These are phyloP conservation scores for Salmo trutta DNA, from an alignment of 2,797 vertebrate genomes.

Conservation along the genomic window DNA sequence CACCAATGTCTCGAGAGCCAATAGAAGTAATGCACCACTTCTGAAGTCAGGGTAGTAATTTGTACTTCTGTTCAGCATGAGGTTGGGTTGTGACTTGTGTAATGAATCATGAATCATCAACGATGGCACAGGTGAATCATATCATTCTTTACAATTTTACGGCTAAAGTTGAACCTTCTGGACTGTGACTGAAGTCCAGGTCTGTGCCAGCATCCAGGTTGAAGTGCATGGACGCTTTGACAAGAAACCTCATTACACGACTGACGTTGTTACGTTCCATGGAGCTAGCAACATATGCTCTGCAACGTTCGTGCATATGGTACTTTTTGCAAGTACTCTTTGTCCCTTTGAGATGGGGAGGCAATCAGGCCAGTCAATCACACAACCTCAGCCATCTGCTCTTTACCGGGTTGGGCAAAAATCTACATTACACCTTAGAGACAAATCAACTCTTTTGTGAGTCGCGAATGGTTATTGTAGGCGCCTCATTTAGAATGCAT, in stretches of 20 bases:
- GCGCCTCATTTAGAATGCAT: background rate
- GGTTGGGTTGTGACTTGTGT: background rate
- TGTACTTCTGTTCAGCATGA: background rate
- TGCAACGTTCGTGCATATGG: conserved; percentile 28
- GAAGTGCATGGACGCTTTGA: conserved; percentile 5
- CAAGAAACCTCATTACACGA: conserved; percentile 19
- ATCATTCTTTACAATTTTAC: background rate
- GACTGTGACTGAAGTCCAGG: background rate
- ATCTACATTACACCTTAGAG: background rate
- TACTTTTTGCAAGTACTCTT: conserved; percentile 36
- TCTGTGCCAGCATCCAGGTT: background rate
- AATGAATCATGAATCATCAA: background rate
- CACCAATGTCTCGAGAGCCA: background rate
- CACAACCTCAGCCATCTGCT: conserved; percentile 43
- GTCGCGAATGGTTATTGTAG: background rate
- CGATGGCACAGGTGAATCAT: background rate
- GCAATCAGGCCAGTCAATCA: conserved; percentile 30
- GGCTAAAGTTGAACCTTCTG: background rate
- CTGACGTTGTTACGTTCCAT: conserved; percentile 15
- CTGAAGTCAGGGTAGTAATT: background rate
- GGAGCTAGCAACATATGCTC: conserved; percentile 37
- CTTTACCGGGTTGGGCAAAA: conserved; percentile 6
- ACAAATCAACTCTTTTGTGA: background rate
- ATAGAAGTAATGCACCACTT: background rate
- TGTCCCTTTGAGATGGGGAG: conserved; percentile 34